phyloP scores from a whole-genome alignment of 2,113 vertebrate genomes.

The Phaetusa simplex region DNA sequence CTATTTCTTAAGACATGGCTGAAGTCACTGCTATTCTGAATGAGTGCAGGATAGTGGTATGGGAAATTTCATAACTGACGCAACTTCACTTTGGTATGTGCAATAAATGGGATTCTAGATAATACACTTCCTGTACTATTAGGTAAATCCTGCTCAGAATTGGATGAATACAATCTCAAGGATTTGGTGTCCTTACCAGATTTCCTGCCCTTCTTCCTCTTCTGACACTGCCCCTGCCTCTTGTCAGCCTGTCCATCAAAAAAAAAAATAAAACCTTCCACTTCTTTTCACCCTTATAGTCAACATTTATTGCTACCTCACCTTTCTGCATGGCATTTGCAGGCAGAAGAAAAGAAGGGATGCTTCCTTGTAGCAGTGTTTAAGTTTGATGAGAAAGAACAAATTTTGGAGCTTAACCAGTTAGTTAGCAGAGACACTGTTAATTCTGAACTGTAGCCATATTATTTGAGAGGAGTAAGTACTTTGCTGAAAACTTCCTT shows the following conservation, averaged over 20 bases:
- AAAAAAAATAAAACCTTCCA: not conserved
- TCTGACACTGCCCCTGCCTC: not conserved
- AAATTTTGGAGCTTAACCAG: not conserved
- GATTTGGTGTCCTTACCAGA: not conserved
- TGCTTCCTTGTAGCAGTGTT: not conserved
- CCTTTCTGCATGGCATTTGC: not conserved
- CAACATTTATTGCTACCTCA: not conserved
- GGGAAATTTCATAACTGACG: not conserved
- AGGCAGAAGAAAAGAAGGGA: not conserved
- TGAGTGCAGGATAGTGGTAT: not conserved
- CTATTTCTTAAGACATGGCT: not conserved
- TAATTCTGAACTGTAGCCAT: not conserved
- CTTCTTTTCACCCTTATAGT: not conserved
- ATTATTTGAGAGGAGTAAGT: not conserved
- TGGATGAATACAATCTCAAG: not conserved
- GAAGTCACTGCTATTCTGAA: not conserved
- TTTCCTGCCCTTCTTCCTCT: not conserved
- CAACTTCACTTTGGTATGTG: not conserved
- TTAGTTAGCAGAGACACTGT: not conserved
- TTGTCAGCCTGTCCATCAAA: not conserved
- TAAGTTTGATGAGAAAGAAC: not conserved
- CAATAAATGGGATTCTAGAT: conserved; percentile 16
- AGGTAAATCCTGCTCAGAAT: not conserved
- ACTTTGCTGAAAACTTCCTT: not conserved
- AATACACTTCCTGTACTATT: not conserved